phyloP scores from a whole-genome alignment of 1,140 invertebrate genomes.

The Eriocheir sinensis region DNA sequence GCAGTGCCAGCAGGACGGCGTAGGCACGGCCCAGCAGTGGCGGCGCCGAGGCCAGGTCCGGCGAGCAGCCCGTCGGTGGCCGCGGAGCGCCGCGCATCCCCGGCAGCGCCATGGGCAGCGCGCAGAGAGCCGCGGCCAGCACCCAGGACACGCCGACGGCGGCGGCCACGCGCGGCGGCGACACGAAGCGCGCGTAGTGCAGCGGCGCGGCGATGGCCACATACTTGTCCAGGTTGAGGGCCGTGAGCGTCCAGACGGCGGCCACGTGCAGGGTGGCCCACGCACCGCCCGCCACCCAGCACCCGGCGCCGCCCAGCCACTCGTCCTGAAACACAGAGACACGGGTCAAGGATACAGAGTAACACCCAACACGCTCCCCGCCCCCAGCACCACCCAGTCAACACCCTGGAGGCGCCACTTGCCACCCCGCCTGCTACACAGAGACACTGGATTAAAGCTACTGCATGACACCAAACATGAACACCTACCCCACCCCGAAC shows the following conservation, averaged over 20 bases:
- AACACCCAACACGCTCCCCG: neutral
- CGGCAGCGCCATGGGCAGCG: slow-evolving; percentile 81
- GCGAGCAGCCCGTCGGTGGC: slow-evolving; percentile 85
- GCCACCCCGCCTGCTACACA: too few species aligned
- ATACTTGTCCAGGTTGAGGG: slow-evolving; percentile 89
- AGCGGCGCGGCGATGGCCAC: slow-evolving; percentile 89
- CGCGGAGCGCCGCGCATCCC: slow-evolving; percentile 83
- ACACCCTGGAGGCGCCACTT: too few species aligned
- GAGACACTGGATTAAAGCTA: too few species aligned
- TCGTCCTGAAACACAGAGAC: slow-evolving; percentile 81
- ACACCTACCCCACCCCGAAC: neutral
- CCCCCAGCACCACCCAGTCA: too few species aligned
- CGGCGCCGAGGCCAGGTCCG: slow-evolving; percentile 86
- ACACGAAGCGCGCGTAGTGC: slow-evolving; percentile 88
- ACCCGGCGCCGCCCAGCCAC: slow-evolving; percentile 77
- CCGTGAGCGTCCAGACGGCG: slow-evolving; percentile 90
- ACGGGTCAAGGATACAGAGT: too few species aligned
- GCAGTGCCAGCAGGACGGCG: slow-evolving; percentile 84
- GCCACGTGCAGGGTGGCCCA: slow-evolving; percentile 87
- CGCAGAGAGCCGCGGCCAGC: slow-evolving; percentile 82
- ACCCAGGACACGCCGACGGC: slow-evolving; percentile 80
- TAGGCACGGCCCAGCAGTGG: slow-evolving; percentile 80
- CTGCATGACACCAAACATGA: neutral
- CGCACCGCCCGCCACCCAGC: slow-evolving; percentile 80
- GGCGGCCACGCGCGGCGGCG: slow-evolving; percentile 84